These are phyloP conservation scores for Marasmarcha lunaedactyla DNA, from an alignment of 2,888 invertebrate genomes.

Conservation along the genomic window DNA sequence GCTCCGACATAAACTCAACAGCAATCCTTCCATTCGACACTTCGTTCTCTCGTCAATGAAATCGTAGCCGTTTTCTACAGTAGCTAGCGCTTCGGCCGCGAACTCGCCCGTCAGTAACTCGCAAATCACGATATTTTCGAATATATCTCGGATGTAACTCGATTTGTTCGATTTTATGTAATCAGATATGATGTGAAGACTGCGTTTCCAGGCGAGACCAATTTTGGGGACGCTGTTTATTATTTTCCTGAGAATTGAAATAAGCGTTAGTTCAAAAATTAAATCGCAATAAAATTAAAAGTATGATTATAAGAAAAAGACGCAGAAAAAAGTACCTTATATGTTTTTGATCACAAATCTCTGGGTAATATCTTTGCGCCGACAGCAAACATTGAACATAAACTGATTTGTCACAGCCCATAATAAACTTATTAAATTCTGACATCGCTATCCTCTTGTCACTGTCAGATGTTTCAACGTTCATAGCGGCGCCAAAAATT, in stretches of 20 bases:
- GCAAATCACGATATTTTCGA: conserved; percentile 16
- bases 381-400: conserved; percentile 27
- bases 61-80: conserved; percentile 12
- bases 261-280: not conserved
- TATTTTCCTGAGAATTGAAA: conserved; percentile 20
- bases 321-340: too few relatives aligned
- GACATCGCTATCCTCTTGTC: too few relatives aligned
- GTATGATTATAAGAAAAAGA: too few relatives aligned
- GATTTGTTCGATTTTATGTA: conserved; percentile 19
- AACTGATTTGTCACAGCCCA: too few relatives aligned
- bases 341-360: conserved; percentile 26
- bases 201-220: conserved; percentile 20
- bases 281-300: too few relatives aligned
- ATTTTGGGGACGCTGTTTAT: conserved; percentile 22
- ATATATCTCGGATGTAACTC: conserved; percentile 18
- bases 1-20: too few relatives aligned
- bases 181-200: conserved; percentile 28
- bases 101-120: conserved; percentile 13
- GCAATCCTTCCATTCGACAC: too few relatives aligned
- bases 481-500: too few relatives aligned
- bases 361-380: conserved; percentile 21
- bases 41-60: not conserved
- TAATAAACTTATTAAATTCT: too few relatives aligned
- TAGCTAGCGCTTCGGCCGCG: conserved; percentile 13
- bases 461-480: too few relatives aligned